Conservation (phyloP, 2,113 vertebrate species). For the Pantherophis guttatus region DNA sequence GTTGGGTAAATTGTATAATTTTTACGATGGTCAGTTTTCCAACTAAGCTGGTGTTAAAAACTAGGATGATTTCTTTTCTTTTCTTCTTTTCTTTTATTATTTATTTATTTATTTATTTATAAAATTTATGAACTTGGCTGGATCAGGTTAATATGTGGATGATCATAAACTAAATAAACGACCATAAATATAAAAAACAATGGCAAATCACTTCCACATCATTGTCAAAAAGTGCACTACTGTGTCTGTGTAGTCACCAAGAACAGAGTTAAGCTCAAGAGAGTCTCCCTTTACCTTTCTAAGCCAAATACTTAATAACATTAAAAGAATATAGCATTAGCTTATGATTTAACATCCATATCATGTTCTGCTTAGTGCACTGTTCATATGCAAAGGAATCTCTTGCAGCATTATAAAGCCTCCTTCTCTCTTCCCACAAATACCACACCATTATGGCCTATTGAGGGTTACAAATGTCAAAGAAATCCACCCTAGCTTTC, state of each 20-base stretch:
- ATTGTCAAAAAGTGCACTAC: not conserved
- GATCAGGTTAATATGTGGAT: not conserved
- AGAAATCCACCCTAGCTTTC: not conserved
- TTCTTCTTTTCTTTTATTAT: no score
- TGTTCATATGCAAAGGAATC: not conserved
- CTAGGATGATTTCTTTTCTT: not conserved
- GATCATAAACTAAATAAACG: not conserved
- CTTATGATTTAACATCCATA: not conserved
- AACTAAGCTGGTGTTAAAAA: not conserved
- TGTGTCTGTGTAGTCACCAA: not conserved
- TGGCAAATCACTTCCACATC: not conserved
- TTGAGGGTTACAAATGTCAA: not conserved
- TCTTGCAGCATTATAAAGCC: not conserved
- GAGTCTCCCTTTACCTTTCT: not conserved
- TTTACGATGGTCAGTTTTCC: not conserved
- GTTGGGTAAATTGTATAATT: not conserved
- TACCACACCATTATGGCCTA: not conserved
- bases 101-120: no score
- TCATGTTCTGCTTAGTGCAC: not conserved
- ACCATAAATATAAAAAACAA: not conserved
- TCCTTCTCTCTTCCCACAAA: not conserved
- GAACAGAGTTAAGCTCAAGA: not conserved
- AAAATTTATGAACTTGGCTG: not conserved
- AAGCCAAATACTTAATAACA: not conserved
- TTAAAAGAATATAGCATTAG: not conserved